These are phyloP conservation scores for Coluber constrictor DNA, from an alignment of 2,797 vertebrate genomes.

Conservation along the genomic window DNA sequence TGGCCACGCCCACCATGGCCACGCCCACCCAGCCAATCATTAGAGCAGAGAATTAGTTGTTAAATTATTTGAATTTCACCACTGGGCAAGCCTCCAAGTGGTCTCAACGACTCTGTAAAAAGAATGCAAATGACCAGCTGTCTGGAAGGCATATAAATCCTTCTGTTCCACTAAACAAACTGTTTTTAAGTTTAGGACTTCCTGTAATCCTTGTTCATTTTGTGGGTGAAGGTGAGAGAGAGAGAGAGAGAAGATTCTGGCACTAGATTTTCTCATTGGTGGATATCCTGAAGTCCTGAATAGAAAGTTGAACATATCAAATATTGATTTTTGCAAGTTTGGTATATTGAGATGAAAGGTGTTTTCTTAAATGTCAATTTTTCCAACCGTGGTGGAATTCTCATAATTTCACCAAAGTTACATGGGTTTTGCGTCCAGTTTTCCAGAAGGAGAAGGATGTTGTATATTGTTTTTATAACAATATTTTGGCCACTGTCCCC, in stretches of 20 bases:
- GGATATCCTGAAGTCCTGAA: background rate
- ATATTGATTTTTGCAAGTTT: background rate
- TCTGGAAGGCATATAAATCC: too few species aligned
- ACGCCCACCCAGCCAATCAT: too few species aligned
- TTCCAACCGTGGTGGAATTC: background rate
- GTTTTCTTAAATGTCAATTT: background rate
- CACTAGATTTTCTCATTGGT: background rate
- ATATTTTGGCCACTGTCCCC: background rate
- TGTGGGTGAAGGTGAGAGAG: background rate
- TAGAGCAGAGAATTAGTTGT: too few species aligned
- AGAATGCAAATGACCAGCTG: too few species aligned
- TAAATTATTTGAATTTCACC: too few species aligned
- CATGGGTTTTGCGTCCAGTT: too few species aligned
- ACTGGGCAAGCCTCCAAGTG: too few species aligned
- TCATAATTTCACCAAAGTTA: background rate
- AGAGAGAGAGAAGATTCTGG: background rate
- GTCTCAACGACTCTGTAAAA: too few species aligned
- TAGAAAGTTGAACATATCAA: background rate
- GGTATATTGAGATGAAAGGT: background rate
- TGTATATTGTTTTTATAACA: background rate
- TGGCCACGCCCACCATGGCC: too few species aligned
- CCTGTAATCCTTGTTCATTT: background rate
- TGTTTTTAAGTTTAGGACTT: too few species aligned
- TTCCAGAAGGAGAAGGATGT: background rate
- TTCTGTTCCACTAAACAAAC: too few species aligned